Base-by-base conservation (phyloP, 2,888 invertebrate genomes). In the Heliothis peltigera region DNA sequence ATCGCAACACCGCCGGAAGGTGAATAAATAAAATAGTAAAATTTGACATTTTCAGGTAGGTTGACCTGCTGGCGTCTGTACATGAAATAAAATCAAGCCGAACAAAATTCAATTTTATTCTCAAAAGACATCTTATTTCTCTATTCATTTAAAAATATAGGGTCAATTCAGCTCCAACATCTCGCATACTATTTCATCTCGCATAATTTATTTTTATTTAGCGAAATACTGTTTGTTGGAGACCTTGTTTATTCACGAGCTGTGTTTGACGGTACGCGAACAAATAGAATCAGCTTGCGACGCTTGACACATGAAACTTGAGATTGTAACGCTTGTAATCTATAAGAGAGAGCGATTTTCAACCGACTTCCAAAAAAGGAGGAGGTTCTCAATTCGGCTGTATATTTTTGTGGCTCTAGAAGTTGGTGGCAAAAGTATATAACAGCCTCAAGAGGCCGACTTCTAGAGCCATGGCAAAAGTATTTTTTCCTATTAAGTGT, bases 191-290 rank as follows among this genome's bases (percentile, higher is more conserved):
- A 17, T 35, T 54, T 46, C 0, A 21, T 25, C 15, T 53, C 10
- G n/a, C 8, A 19, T 17, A 25, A 22, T 63, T 18, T 62, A 22
- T 52, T 52, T 64, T 54, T 54, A 64, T 25, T 39, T 17, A 4
- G 15, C 15, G 4, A 32, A 46, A 10, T 12, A 18, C 47, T 47
- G 1, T 17, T 25, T 25, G 32, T 32, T 25, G 12, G 17, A 8
- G 3, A 7, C n/a, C 32, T 43, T 63, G 21, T 22, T 21, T 61
- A 18, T 35, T 64, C 25, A 10, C n/a, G 4, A 3, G 54, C 6
- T 17, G 17, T 39, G 35, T 28, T 17, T 21, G 35, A 25, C 8
- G n/a, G 19, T 19, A 6, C 10, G 6, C 7, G 19, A 4, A 15
- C 19, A 53, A 61, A 53, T 46, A 52, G 12, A 44, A 35, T 44